Evolutionary conservation across 1,140 invertebrate species (phyloP).

Genomic region (Cepaea nemoralis): DNA sequence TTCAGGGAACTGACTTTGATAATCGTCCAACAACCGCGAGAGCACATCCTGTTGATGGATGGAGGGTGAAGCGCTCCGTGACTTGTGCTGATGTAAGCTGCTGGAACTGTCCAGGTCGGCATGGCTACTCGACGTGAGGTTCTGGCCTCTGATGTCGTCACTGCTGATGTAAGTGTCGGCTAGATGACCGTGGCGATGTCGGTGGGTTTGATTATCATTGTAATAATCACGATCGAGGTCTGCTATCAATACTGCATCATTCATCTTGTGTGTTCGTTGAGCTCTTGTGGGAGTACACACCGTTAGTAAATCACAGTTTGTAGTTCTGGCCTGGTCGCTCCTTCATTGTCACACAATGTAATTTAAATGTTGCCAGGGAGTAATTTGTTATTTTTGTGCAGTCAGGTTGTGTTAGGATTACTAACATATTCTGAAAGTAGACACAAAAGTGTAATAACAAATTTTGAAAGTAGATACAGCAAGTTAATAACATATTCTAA

Average conservation of each 20-base stretch:
- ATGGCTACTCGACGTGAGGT: neutral
- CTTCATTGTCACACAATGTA: no score
- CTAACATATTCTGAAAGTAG: no score
- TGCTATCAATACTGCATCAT: neutral
- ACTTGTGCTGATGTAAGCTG: no score
- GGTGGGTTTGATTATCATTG: neutral
- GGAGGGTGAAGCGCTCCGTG: neutral
- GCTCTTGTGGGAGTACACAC: no score
- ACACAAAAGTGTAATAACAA: no score
- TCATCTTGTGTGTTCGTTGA: neutral
- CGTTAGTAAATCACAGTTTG: no score
- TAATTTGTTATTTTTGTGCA: no score
- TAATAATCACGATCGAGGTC: neutral
- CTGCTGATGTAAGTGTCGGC: neutral
- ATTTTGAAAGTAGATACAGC: no score
- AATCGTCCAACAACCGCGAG: neutral
- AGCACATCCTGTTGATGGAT: neutral
- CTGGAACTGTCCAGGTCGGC: neutral
- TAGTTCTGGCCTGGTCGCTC: no score
- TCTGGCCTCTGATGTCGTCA: neutral
- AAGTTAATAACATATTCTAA: no score
- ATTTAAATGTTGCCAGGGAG: no score
- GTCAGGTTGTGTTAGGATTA: no score
- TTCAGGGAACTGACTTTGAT: neutral
- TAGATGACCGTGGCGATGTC: neutral